Evolutionary conservation across 1,140 invertebrate genomes (phyloP).

Genomic region (honey bee (Apis mellifera)): Amel_HAv3.1 CM009941.2:14178001-14178500

Average conservation of each 20-base stretch:
- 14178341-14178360: slow-evolving; percentile 61
- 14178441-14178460: slow-evolving; percentile 81
- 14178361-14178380: slow-evolving; percentile 73
- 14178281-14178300: slow-evolving; percentile 74
- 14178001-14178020: slow-evolving; percentile 68
- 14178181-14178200: slow-evolving; percentile 72
- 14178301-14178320: slow-evolving; percentile 65
- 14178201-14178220: slow-evolving; percentile 83
- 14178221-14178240: slow-evolving; percentile 85
- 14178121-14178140: slow-evolving; percentile 62
- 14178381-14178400: slow-evolving; percentile 78
- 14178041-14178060: slow-evolving; percentile 72
- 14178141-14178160: slow-evolving; percentile 67
- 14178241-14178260: slow-evolving; percentile 78
- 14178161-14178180: slow-evolving; percentile 61
- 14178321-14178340: slow-evolving; percentile 74
- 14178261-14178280: slow-evolving; percentile 72
- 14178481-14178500: slow-evolving; percentile 75
- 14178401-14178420: slow-evolving; percentile 81
- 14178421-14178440: slow-evolving; percentile 84
- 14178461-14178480: slow-evolving; percentile 75
- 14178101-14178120: slow-evolving; percentile 60
- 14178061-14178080: slow-evolving; percentile 75
- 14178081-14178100: slow-evolving; percentile 66
- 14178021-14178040: slow-evolving; percentile 78